Percentiles rank a stretch among this genome's conserved stretches.
Evolutionary conservation across 2,797 vertebrate species (phyloP).

Genomic region (Hafferia zeledoni): DNA sequence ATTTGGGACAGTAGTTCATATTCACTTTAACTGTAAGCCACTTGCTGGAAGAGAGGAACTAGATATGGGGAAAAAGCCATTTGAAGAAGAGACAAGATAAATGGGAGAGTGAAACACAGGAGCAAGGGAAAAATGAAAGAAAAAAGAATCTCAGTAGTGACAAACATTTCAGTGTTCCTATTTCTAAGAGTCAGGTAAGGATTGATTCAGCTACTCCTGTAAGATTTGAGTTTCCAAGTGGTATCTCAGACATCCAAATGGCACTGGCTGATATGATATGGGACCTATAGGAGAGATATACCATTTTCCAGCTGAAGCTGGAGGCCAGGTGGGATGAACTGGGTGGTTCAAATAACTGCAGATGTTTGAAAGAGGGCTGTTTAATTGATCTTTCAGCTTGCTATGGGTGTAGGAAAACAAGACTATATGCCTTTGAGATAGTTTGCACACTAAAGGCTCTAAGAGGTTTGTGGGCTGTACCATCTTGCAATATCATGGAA

Average conservation of each 20-base stretch:
- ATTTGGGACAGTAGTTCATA: background rate
- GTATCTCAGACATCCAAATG: background rate
- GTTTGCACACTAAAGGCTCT: background rate
- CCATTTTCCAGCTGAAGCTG: background rate
- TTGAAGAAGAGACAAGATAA: background rate
- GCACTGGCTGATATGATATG: background rate
- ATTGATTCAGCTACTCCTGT: rapidly evolving
- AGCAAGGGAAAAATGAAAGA: background rate
- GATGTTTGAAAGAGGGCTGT: background rate
- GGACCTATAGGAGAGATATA: background rate
- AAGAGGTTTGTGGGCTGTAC: rapidly evolving
- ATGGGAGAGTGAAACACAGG: background rate
- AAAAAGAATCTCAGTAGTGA: background rate
- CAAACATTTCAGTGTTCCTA: background rate
- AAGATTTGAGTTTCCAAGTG: background rate
- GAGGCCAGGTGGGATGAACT: background rate
- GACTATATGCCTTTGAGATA: background rate
- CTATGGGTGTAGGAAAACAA: background rate
- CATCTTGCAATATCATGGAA: background rate
- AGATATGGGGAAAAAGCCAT: background rate
- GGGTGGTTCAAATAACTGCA: background rate
- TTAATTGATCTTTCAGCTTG: background rate
- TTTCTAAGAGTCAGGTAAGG: background rate
- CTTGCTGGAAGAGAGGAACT: background rate
- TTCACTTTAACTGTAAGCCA: background rate